A percentile compares a stretch with the other conserved stretches of the same genome.
These are phyloP conservation scores for Lepidocyrtoides sp. DNA, from an alignment of 2,888 invertebrate species.

Conservation along the genomic window DNA sequence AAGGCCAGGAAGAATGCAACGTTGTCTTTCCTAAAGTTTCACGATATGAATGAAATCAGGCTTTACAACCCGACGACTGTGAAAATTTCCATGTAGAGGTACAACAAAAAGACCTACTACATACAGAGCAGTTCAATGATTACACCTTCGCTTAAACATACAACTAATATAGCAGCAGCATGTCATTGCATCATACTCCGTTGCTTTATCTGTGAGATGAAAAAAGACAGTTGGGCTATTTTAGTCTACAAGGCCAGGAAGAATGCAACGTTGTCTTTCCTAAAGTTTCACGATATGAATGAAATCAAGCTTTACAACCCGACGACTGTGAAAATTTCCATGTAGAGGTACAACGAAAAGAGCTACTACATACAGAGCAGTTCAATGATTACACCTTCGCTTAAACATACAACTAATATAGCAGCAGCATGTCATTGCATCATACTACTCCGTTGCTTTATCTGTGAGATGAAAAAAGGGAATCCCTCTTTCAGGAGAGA, in stretches of 20 bases:
- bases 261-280: conserved; percentile 11
- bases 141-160: not conserved
- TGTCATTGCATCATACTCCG: not conserved
- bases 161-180: not conserved
- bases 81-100: not conserved
- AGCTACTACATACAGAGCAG: too few species aligned
- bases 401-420: not conserved
- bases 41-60: conserved; percentile 75
- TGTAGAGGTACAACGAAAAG: not conserved
- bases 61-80: conserved; percentile 57
- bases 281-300: conserved; percentile 72
- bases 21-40: conserved; percentile 40
- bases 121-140: not conserved
- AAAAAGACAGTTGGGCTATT: conserved; percentile 18
- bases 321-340: conserved; percentile 12
- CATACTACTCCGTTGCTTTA: conserved; percentile 11
- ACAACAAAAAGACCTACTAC: too few species aligned
- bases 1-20: conserved; percentile 45
- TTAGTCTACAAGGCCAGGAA: conserved; percentile 47
- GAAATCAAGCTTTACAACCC: conserved; percentile 71
- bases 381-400: not conserved
- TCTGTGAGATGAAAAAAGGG: not conserved
- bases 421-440: not conserved
- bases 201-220: not conserved
- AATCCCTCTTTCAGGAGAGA: not conserved